Evolutionary conservation across 2,113 vertebrate species (phyloP).

Genomic region (Genyomyrus donnyi): DNA sequence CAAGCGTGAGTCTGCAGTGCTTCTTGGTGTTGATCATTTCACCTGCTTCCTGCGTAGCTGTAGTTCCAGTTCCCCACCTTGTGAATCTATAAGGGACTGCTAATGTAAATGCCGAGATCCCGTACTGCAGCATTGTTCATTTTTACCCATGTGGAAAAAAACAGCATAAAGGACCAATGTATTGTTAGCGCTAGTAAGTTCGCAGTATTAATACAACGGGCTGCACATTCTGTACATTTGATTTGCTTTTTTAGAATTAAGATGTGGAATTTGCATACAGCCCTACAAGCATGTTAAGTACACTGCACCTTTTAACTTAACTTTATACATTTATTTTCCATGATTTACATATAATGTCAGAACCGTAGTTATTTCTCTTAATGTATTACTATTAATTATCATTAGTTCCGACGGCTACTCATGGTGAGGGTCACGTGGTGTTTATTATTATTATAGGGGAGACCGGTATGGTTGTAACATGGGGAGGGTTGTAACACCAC

Average conservation of each 20-base stretch:
- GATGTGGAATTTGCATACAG: not conserved
- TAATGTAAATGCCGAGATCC: not conserved
- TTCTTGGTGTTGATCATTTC: not conserved
- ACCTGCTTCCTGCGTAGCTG: not conserved
- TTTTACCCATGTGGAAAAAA: not conserved
- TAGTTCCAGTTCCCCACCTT: not conserved
- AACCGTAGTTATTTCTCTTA: not conserved
- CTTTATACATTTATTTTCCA: not conserved
- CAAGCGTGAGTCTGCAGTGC: not conserved
- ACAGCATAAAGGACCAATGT: not conserved
- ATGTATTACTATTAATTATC: not conserved
- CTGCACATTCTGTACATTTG: not conserved
- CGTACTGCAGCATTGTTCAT: not conserved
- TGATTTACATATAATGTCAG: not conserved
- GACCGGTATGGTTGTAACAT: no score
- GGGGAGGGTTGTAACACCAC: no score
- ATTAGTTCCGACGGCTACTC: not conserved
- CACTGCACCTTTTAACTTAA: not conserved
- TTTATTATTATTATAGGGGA: not conserved
- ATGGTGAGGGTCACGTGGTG: not conserved
- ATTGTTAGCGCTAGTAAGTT: not conserved
- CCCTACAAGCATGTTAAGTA: not conserved
- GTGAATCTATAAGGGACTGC: not conserved
- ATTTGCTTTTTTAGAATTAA: not conserved
- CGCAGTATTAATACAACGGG: not conserved